Conservation (phyloP, 2,888 invertebrate genomes). For the Drosophila formosana region DNA sequence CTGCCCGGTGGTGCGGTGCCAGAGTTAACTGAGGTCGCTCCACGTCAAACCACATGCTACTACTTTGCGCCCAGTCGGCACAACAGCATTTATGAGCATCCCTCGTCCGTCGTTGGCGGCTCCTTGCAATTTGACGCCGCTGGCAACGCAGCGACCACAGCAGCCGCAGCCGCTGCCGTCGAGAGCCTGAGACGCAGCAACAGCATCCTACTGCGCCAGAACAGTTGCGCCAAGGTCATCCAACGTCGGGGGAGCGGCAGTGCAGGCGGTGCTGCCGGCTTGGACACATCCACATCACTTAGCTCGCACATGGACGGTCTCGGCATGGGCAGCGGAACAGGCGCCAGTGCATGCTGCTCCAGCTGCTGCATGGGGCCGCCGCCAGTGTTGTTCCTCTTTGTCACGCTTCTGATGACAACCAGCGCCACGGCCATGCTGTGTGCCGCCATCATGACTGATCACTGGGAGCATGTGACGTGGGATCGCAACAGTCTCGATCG, state of each 20-base stretch:
- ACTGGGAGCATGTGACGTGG: conserved; percentile 96
- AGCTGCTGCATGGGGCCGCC: conserved; percentile 84
- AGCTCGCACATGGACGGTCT: conserved; percentile 81
- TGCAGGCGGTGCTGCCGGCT: conserved; percentile 51
- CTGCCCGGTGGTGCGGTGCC: conserved; percentile 55
- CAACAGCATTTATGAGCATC: conserved; percentile 84
- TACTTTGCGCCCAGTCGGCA: conserved; percentile 83
- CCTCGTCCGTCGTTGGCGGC: conserved; percentile 82
- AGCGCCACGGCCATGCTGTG: conserved; percentile 93
- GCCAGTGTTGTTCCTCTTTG: conserved; percentile 84
- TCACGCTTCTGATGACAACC: conserved; percentile 89
- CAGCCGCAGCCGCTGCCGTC: conserved; percentile 83
- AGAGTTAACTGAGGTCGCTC: conserved; percentile 51
- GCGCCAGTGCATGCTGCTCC: conserved; percentile 78
- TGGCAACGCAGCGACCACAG: conserved; percentile 74
- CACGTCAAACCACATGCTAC: conserved; percentile 82
- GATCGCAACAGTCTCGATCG: conserved; percentile 87
- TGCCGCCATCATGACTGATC: conserved; percentile 94
- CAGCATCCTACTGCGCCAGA: conserved; percentile 82
- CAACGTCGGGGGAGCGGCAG: conserved; percentile 77
- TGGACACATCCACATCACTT: conserved; percentile 79
- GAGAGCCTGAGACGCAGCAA: conserved; percentile 82
- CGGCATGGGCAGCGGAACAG: conserved; percentile 74
- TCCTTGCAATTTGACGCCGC: conserved; percentile 79
- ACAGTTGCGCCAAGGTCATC: conserved; percentile 83